phyloP scores from a whole-genome alignment of 2,797 vertebrate genomes.

The Sebastes taczanowskii region DNA sequence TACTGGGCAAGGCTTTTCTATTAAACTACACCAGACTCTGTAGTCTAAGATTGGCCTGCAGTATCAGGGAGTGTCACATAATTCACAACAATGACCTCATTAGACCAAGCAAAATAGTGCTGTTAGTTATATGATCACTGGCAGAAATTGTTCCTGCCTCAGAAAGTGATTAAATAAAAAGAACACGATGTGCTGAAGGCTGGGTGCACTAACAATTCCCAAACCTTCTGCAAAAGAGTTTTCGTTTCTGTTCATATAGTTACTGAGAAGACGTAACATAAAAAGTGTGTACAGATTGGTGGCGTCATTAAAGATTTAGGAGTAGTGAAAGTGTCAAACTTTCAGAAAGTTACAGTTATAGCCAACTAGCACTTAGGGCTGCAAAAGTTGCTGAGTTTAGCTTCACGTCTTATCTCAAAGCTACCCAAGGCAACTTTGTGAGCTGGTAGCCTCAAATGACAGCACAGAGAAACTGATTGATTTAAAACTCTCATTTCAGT shows the following conservation, averaged over 20 bases:
- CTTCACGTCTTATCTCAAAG: neutral
- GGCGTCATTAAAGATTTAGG: neutral
- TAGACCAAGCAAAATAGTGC: neutral
- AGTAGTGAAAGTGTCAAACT: neutral
- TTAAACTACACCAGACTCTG: neutral
- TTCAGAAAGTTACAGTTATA: neutral
- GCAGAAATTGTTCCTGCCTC: neutral
- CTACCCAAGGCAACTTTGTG: neutral
- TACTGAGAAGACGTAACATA: neutral
- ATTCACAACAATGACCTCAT: neutral
- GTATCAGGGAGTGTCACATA: neutral
- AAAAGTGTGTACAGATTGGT: neutral
- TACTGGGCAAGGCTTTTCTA: neutral
- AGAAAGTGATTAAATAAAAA: neutral
- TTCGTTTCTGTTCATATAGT: neutral
- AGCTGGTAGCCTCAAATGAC: neutral
- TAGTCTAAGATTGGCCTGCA: neutral
- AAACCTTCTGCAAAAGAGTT: neutral
- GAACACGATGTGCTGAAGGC: neutral
- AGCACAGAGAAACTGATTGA: neutral
- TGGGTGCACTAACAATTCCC: neutral
- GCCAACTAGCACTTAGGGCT: neutral
- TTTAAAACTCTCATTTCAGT: neutral
- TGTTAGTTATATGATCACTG: neutral
- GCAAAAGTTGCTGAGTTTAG: neutral